Conservation (phyloP, 2,797 vertebrate genomes). For the Pseudomugil gertrudae region DNA sequence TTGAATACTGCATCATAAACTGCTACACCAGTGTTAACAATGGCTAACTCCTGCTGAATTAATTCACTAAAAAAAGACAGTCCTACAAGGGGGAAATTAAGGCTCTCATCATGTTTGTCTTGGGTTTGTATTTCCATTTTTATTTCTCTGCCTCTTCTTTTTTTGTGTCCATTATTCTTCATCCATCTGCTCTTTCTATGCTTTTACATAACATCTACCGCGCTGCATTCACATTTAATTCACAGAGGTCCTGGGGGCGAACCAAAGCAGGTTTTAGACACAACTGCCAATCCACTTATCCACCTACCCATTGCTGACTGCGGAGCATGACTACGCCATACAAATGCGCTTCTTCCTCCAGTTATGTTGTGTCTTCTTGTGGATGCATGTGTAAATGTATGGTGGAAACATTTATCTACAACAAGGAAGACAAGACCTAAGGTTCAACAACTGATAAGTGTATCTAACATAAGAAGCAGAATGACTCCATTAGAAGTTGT, state of each 20-base stretch:
- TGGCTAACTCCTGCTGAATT: conserved; percentile 47
- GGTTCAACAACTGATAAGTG: conserved; percentile 12
- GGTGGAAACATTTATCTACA: conserved; percentile 26
- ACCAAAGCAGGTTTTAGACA: conserved; percentile 77
- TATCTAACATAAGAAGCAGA: conserved; percentile 19
- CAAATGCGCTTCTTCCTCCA: conserved; percentile 60
- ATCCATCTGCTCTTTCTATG: conserved; percentile 46
- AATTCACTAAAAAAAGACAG: conserved; percentile 48
- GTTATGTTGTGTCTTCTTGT: conserved; percentile 39
- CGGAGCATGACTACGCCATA: conserved; percentile 61
- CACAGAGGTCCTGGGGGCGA: conserved; percentile 77
- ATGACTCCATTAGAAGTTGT: conserved; percentile 19
- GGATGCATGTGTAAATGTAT: conserved; percentile 38
- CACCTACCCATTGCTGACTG: conserved; percentile 76
- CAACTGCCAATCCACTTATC: conserved; percentile 80
- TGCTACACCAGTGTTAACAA: conserved; percentile 36
- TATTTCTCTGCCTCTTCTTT: conserved; percentile 19
- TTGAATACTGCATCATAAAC: conserved; percentile 59
- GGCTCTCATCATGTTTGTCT: conserved; percentile 37
- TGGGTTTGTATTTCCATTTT: conserved; percentile 21
- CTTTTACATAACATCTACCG: conserved; percentile 64
- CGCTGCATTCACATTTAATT: conserved; percentile 73
- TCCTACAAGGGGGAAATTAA: conserved; percentile 55
- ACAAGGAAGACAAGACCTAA: conserved; percentile 17
- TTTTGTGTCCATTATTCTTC: conserved; percentile 31